These are phyloP conservation scores for Agrilus mali DNA, from an alignment of 2,888 invertebrate genomes.

Conservation along the genomic window DNA sequence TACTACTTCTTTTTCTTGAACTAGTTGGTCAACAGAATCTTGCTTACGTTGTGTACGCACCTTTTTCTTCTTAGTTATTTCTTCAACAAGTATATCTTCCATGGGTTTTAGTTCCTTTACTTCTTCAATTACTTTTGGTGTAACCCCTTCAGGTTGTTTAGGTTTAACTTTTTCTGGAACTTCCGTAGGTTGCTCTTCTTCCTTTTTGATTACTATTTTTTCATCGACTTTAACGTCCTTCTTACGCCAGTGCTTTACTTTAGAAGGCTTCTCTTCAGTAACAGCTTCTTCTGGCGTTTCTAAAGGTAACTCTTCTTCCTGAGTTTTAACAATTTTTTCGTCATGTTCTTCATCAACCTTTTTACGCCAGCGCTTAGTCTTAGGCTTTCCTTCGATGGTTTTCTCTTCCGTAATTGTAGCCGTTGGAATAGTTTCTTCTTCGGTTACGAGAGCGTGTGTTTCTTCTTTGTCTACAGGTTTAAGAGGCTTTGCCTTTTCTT, in stretches of 20 bases:
- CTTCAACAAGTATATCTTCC: not conserved
- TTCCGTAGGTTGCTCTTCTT: slow-evolving; percentile 20
- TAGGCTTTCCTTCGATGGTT: not conserved
- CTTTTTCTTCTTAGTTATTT: slow-evolving; percentile 13
- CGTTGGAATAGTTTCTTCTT: too few species aligned
- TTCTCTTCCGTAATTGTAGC: too few species aligned
- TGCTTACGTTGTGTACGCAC: slow-evolving; percentile 7
- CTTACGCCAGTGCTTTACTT: slow-evolving; percentile 4
- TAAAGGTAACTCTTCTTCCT: too few species aligned
- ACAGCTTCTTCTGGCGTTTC: too few species aligned
- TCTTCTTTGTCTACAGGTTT: not conserved
- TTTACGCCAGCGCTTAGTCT: not conserved
- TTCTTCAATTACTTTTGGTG: not conserved
- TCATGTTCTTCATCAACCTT: not conserved
- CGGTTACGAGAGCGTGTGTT: not conserved
- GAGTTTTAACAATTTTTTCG: too few species aligned
- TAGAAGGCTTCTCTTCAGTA: slow-evolving; percentile 33
- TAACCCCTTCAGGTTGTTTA: too few species aligned
- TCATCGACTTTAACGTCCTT: slow-evolving; percentile 11
- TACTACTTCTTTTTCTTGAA: slow-evolving; percentile 11
- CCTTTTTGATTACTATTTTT: slow-evolving; percentile 6
- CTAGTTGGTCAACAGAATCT: slow-evolving; percentile 4
- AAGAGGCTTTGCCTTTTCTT: too few species aligned
- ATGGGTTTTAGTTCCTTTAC: too few species aligned
- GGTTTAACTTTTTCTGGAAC: too few species aligned